Evolutionary conservation across 1,140 invertebrate genomes (phyloP).

Genomic region (Ceratoteleas bidentatus): DNA sequence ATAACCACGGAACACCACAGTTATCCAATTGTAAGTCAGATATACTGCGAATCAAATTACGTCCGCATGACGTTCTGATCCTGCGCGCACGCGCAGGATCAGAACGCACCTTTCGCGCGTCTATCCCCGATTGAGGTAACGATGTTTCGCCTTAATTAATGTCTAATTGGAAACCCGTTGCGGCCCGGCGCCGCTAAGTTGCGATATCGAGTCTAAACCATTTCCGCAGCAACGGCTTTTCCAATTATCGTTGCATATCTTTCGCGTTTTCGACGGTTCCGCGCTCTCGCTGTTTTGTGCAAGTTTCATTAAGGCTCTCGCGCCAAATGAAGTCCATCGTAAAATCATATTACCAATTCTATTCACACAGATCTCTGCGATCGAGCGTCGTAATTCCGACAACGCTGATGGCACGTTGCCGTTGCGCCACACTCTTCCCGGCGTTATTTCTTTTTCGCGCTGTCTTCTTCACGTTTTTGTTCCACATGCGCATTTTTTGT

Average conservation of each 20-base stretch:
- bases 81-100: background rate
- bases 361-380: slow-evolving; percentile 6
- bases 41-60: slow-evolving; percentile 73
- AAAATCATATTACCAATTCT: slow-evolving; percentile 7
- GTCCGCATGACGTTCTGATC: slow-evolving; percentile 52
- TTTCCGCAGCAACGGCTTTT: slow-evolving; percentile 40
- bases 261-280: slow-evolving; percentile 1
- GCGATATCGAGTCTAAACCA: slow-evolving; percentile 34
- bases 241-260: slow-evolving; percentile 25
- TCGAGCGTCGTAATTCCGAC: background rate
- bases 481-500: too few species aligned
- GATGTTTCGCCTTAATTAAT: slow-evolving; percentile 71
- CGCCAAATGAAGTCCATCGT: background rate
- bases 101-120: background rate
- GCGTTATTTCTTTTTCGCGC: background rate
- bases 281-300: slow-evolving; percentile 9
- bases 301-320: slow-evolving; percentile 7
- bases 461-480: too few species aligned
- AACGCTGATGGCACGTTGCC: background rate
- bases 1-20: slow-evolving; percentile 63
- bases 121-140: slow-evolving; percentile 54
- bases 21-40: slow-evolving; percentile 71
- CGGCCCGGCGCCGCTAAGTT: slow-evolving; percentile 14
- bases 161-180: slow-evolving; percentile 68
- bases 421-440: background rate